These are phyloP conservation scores for Hedya salicella DNA, from an alignment of 2,888 invertebrate genomes.

Conservation along the genomic window DNA sequence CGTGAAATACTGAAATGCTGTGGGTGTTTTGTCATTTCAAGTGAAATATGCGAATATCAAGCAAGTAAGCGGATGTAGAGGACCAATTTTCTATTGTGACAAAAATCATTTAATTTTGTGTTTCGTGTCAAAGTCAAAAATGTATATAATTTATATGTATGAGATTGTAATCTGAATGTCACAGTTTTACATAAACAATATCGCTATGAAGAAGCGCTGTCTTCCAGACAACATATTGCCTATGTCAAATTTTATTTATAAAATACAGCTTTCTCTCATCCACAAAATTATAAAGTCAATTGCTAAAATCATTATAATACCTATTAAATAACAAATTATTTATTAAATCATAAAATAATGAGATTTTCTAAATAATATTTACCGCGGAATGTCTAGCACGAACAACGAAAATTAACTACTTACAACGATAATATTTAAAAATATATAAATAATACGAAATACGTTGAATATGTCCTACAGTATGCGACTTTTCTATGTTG, in stretches of 20 bases:
- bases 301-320: not conserved
- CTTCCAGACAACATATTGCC: not conserved
- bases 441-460: conserved; percentile 40
- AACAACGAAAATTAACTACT: conserved; percentile 38
- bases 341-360: conserved; percentile 35
- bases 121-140: too few species aligned
- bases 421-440: conserved; percentile 28
- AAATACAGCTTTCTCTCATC: not conserved
- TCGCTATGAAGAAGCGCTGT: too few species aligned
- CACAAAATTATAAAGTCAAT: conserved; percentile 5
- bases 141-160: too few species aligned
- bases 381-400: conserved; percentile 40
- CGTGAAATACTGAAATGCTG: too few species aligned
- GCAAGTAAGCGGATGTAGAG: too few species aligned
- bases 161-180: too few species aligned
- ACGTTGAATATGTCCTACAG: conserved; percentile 35
- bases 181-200: too few species aligned
- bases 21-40: too few species aligned
- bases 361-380: conserved; percentile 32
- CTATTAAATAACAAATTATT: conserved; percentile 12
- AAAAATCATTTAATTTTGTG: too few species aligned
- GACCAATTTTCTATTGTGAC: too few species aligned
- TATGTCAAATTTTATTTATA: not conserved
- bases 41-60: too few species aligned
- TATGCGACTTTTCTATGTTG: conserved; percentile 6